These are phyloP conservation scores for Cotesia congregata DNA, from an alignment of 2,888 invertebrate species.

Conservation along the genomic window DNA sequence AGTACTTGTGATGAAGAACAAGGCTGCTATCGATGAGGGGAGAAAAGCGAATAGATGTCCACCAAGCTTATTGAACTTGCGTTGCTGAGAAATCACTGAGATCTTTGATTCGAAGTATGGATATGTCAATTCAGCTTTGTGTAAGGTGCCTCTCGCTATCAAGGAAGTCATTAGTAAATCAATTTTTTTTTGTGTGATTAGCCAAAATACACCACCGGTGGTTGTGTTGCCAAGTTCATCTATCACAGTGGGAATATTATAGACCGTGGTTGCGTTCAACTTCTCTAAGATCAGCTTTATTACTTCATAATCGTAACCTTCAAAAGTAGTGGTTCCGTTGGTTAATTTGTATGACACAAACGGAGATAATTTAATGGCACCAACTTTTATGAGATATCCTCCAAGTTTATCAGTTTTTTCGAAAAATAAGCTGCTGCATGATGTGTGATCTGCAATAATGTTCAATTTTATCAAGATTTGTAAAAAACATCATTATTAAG, in stretches of 20 bases:
- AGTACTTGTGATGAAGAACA: neutral
- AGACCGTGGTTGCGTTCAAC: neutral
- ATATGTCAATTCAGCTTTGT: neutral
- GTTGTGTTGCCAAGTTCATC: neutral
- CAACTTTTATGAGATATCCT: neutral
- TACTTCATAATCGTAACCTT: neutral
- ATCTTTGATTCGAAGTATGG: neutral
- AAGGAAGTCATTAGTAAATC: neutral
- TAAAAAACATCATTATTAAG: too few species aligned
- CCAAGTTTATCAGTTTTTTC: slow-evolving; percentile 6
- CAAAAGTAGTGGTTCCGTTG: neutral
- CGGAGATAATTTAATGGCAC: neutral
- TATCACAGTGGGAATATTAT: neutral
- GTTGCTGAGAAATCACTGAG: neutral
- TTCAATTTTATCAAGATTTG: too few species aligned
- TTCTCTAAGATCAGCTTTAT: neutral
- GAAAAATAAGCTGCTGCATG: neutral
- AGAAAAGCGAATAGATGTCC: neutral
- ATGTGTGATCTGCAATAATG: neutral
- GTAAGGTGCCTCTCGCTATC: neutral
- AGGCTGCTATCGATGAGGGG: neutral
- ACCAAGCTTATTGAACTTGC: neutral
- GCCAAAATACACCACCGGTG: neutral
- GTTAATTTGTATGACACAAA: neutral
- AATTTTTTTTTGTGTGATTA: neutral